Conservation (phyloP, 2,113 vertebrate species). For the Garra rufa region DNA sequence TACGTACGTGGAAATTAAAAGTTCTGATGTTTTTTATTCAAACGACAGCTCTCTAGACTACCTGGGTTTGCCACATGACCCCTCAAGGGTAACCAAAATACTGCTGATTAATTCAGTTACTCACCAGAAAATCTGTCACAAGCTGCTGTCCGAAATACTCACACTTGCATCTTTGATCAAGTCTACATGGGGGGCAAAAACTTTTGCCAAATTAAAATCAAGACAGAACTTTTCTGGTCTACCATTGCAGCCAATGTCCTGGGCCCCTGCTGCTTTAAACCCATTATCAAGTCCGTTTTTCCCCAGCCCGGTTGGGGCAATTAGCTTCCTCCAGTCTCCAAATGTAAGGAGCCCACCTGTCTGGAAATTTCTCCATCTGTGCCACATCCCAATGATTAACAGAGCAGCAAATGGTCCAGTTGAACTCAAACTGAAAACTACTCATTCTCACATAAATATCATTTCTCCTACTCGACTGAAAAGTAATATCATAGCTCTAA, state of each 20-base stretch:
- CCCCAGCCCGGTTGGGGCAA: not conserved
- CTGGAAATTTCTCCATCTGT: not conserved
- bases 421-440: constrained; percentile 6
- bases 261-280: not conserved
- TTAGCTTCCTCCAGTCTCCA: not conserved
- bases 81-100: constrained; percentile 18
- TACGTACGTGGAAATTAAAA: not conserved
- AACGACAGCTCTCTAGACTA: not conserved
- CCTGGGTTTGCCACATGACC: not conserved
- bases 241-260: not conserved
- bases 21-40: not conserved
- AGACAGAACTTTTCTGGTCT: not conserved
- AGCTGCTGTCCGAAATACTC: not conserved
- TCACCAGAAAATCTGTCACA: not conserved
- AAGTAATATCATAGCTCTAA: not conserved
- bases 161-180: not conserved
- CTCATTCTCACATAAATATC: not conserved
- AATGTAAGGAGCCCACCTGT: constrained; percentile 1
- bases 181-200: not conserved
- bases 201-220: not conserved
- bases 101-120: not conserved
- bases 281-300: not conserved
- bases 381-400: not conserved
- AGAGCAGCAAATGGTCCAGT: not conserved
- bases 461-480: constrained; percentile 5